Conservation (phyloP, 1,140 invertebrate genomes). For the Lamellibrachia luymesi region DNA sequence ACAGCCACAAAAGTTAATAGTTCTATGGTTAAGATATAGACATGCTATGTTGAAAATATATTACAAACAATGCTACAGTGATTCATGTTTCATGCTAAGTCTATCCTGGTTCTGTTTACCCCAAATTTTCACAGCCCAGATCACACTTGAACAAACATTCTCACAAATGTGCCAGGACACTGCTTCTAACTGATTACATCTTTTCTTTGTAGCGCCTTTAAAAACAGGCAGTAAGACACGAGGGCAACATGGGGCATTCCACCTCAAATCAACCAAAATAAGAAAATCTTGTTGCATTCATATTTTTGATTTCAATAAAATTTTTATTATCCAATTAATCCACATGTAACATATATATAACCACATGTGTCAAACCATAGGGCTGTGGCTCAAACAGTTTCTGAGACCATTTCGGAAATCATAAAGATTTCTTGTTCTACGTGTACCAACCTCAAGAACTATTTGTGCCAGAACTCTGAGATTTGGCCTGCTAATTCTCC, state of each 20-base stretch:
- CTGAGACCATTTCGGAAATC: too few relatives aligned
- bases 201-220: background rate
- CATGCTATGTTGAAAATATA: background rate
- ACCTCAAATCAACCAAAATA: background rate
- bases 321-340: too few relatives aligned
- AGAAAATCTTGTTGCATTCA: too few relatives aligned
- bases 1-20: too few relatives aligned
- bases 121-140: background rate
- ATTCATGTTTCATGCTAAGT: background rate
- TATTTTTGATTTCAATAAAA: too few relatives aligned
- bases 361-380: too few relatives aligned
- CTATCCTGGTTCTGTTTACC: background rate
- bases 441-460: too few relatives aligned
- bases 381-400: too few relatives aligned
- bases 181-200: background rate
- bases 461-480: too few relatives aligned
- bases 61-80: background rate
- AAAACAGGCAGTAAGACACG: background rate
- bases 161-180: background rate
- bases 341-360: too few relatives aligned
- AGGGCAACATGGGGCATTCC: background rate
- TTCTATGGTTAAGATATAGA: background rate
- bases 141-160: background rate
- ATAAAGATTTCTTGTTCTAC: too few relatives aligned
- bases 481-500: too few relatives aligned